Evolutionary conservation across 1,140 invertebrate species (phyloP), one percentile per base, ranked within the genome.

Genomic region (Ctenoplectra terminalis): DNA sequence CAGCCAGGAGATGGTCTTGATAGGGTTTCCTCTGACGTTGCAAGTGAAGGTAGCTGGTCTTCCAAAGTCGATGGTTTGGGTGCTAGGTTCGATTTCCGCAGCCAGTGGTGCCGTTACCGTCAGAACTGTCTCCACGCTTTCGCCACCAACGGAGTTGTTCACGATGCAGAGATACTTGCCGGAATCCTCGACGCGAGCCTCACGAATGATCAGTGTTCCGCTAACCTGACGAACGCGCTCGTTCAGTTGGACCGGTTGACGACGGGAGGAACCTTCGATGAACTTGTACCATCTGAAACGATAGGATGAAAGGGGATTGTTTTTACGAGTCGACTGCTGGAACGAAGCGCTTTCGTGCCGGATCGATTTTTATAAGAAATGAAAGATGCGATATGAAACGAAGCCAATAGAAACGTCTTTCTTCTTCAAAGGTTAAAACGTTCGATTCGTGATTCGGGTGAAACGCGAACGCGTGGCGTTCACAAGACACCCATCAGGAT

Each of bases 91-190:
- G 79, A 99, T 97, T 81, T 96, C 96, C 1, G 97, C 96, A 84
- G 96, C 96, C 13, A 99, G 92, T 0, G 98, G 97, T 66, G 98
- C 98, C 26, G 98, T 99, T 1, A 99, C 98, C 40, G 97, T 98
- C 3, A 99, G 93, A 17, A 98, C 97, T 29, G 98, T 99, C 92
- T 98, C 97, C 0, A 98, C 97, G 87, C 97, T 98, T 92, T 98
- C 98, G 40, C 97, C 97, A 43, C 98, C 98, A 43, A 99, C 97
- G 0, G 97, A 98, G 90, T 99, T 99, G 90, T 98, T 98, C 0
- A 99, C 98, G 79, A 98, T 97, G 91, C 98, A 99, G 37, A 98
- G 93, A 90, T 99, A 99, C 92, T 98, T 98, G 87, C 98, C 98
- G 78, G 97, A 98, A 92, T 99, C 98, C 89, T 97, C 97, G 58